Base-by-base conservation (phyloP, 2,797 vertebrate genomes). In the Amphiprion clarkii region DNA sequence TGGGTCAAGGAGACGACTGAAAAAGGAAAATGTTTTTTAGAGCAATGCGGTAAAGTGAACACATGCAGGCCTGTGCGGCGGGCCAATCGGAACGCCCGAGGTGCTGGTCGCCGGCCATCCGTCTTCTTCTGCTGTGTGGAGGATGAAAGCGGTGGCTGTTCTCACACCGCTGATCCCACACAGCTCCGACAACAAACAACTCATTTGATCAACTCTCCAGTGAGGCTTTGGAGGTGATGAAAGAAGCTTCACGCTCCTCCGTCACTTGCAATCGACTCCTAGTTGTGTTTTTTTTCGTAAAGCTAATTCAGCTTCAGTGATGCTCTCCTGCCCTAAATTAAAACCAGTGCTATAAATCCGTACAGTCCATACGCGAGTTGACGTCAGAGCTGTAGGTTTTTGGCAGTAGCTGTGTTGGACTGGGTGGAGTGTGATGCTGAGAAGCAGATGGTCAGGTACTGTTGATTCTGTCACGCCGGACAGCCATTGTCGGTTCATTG, bases 381-480 rank as follows among this genome's bases (percentile, higher is more conserved):
- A 92, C 89, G 87, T 84, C 88, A 86, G 81, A 77, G 76, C 74
- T 67, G 87, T 54, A 64, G 85, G 79, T 65, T 88, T 77, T 89
- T 95, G 93, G 93, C 90, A 59, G 51, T 51, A 17, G 10, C 39
- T 21, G 74, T 69, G 85, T 75, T 85, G 84, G 81, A 84, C 76
- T 80, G 75, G 51, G 42, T 82, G 77, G 76, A 84, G 86, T 60
- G 79, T 86, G 91, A 87, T 88, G 92, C 92, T 93, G 94, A 42
- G 93, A 88, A 94, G 88, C 94, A 95, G 94, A 95, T 95, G 94
- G 95, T 79, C 86, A 88, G 88, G 91, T 92, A 76, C 82, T 69
- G 86, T 79, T 82, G 75, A 79, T 81, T 57, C 84, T 87, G 79
- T 83, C 88, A 78, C 78, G 74, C 82, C 83, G 86, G 88, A 86